phyloP scores from a whole-genome alignment of 2,888 invertebrate genomes.

The Pteria penguin region DNA sequence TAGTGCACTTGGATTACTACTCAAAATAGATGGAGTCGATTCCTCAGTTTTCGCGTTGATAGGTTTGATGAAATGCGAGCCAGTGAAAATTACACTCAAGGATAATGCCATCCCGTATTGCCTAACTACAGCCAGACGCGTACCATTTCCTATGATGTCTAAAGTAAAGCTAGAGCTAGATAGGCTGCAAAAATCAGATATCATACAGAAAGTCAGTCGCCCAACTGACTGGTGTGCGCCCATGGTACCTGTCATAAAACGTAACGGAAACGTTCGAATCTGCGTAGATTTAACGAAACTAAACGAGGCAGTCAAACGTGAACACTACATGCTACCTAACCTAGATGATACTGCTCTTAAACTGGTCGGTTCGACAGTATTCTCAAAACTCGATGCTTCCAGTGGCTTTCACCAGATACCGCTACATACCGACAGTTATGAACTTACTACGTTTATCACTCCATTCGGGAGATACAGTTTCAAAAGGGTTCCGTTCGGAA shows the following conservation, averaged over 20 bases:
- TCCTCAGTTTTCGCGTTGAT: conserved; percentile 9
- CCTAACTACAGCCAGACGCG: conserved; percentile 10
- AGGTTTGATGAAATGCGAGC: conserved; percentile 28
- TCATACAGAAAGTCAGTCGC: conserved; percentile 7
- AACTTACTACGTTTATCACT: conserved; percentile 46
- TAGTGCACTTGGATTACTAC: not conserved
- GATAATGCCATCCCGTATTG: conserved; percentile 12
- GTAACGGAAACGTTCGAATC: conserved; percentile 34
- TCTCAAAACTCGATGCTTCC: conserved; percentile 39
- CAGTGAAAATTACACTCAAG: conserved; percentile 32
- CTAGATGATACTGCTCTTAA: conserved; percentile 42
- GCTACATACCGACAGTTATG: conserved; percentile 28
- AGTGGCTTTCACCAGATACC: conserved; percentile 45
- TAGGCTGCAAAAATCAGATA: conserved; percentile 16
- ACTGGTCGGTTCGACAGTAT: conserved; percentile 32
- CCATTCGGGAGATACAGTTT: conserved; percentile 41
- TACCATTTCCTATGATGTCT: conserved; percentile 21
- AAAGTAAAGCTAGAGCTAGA: conserved; percentile 14
- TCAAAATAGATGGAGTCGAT: conserved; percentile 9
- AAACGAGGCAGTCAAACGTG: conserved; percentile 40
- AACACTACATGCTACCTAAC: conserved; percentile 41
- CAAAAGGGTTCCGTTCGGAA: conserved; percentile 23
- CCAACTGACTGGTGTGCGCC: conserved; percentile 19
- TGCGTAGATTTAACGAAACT: conserved; percentile 43
- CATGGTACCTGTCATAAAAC: conserved; percentile 1